These are phyloP conservation scores for Cottus gobio DNA, from an alignment of 2,113 vertebrate genomes.

Conservation along the genomic window DNA sequence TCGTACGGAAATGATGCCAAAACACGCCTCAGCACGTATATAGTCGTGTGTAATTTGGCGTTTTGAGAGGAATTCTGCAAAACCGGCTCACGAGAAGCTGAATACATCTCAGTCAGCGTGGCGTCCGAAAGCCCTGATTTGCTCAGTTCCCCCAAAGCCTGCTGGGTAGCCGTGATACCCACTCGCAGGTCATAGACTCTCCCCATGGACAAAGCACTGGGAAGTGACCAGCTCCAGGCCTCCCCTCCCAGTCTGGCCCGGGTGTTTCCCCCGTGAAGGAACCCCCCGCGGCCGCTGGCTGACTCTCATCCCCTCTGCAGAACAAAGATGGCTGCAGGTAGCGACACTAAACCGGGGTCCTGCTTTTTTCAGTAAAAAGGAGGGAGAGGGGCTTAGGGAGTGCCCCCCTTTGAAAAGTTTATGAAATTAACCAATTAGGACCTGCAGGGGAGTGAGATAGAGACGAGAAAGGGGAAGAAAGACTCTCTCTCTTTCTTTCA, in stretches of 20 bases:
- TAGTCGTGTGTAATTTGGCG: neutral
- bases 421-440: conserved; percentile 85
- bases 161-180: conserved; percentile 47
- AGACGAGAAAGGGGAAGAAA: conserved; percentile 66
- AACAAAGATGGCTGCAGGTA: conserved; percentile 57
- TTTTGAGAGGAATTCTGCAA: neutral
- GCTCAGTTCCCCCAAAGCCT: conserved; percentile 4
- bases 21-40: neutral
- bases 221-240: conserved; percentile 64
- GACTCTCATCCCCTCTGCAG: conserved; percentile 12
- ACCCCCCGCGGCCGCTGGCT: conserved; percentile 51
- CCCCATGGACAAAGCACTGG: conserved; percentile 62
- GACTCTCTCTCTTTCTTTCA: conserved; percentile 18
- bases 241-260: conserved; percentile 31
- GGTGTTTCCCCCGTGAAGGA: conserved; percentile 35
- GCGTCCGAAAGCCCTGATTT: conserved; percentile 7
- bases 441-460: conserved; percentile 64
- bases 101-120: neutral
- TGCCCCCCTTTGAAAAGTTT: conserved; percentile 67
- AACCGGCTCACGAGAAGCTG: neutral
- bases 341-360: conserved; percentile 40
- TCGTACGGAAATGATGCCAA: conserved; percentile 5
- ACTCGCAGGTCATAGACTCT: conserved; percentile 54
- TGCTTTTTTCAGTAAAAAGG: conserved; percentile 12
- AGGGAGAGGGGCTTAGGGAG: conserved; percentile 31